Evolutionary conservation across 2,888 invertebrate genomes (phyloP).

Genomic region (Timema cristinae): DNA sequence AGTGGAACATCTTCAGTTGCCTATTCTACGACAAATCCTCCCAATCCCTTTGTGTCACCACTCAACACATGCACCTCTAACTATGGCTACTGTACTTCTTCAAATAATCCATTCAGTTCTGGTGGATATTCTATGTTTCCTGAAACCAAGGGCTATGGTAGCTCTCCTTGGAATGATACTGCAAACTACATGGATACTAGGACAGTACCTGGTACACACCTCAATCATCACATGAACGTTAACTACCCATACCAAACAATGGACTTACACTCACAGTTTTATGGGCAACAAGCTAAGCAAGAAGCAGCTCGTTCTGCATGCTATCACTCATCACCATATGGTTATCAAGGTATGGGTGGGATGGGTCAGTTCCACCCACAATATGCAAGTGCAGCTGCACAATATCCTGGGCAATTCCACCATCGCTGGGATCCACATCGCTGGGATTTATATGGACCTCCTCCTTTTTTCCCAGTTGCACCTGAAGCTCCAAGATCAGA

Average conservation of each 20-base stretch:
- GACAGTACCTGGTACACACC: slow-evolving; percentile 14
- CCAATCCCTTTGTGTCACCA: slow-evolving; percentile 48
- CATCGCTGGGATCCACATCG: slow-evolving; percentile 42
- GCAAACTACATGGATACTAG: slow-evolving; percentile 26
- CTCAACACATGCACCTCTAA: slow-evolving; percentile 20
- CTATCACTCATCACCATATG: slow-evolving; percentile 30
- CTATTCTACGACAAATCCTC: slow-evolving; percentile 40
- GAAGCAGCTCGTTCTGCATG: slow-evolving; percentile 28
- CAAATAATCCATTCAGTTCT: slow-evolving; percentile 23
- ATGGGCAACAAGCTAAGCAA: slow-evolving; percentile 26
- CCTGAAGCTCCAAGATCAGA: slow-evolving; percentile 63
- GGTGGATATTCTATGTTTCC: slow-evolving; percentile 24
- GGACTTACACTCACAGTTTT: slow-evolving; percentile 26
- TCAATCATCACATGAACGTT: slow-evolving; percentile 6
- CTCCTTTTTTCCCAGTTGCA: slow-evolving; percentile 43
- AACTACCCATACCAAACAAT: slow-evolving; percentile 26
- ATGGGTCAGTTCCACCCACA: slow-evolving; percentile 26
- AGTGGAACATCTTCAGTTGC: slow-evolving; percentile 9
- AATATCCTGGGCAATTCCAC: slow-evolving; percentile 30
- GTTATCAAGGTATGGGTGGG: slow-evolving; percentile 27
- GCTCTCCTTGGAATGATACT: slow-evolving; percentile 26
- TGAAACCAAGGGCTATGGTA: slow-evolving; percentile 19
- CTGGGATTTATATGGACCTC: slow-evolving; percentile 46
- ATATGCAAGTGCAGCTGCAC: slow-evolving; percentile 16
- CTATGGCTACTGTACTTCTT: slow-evolving; percentile 27